Base-by-base conservation (phyloP, 92 coral and sea anemone genomes). In the Bergia sp. region DNA sequence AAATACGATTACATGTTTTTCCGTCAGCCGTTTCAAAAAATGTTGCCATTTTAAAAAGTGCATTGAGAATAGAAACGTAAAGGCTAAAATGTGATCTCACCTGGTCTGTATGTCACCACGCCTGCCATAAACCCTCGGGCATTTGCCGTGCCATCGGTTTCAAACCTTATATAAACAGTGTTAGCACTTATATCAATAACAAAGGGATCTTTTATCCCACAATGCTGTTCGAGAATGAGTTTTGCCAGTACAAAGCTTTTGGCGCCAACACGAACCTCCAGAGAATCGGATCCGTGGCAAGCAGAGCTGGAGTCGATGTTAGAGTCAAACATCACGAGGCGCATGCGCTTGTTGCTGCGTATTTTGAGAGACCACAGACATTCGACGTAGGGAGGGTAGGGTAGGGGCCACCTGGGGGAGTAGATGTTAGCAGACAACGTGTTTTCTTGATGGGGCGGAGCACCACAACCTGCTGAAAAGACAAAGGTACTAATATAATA, bases 331-430 rank as follows among this genome's bases (percentile, higher is more conserved):
- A 83, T 5, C 20, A 83, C 73, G 57, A 83, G 86, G 13, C 58
- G 77, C 77, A 69, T 83, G n/a, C 86, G 77, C 50, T 5, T 67
- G 61, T 29, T 36, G n/a, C 86, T 67, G 11, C 64, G 86, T 21
- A 42, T 83, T 83, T 67, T 66, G 76, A 83, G 61, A 43, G 86
- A 83, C 86, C 86, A 83, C 36, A 66, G 73, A 43, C 86, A 83
- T 9, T 83, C 86, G 20, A 83, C 86, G 53, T 83, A 83, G 45
- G 77, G 57, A 73, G 86, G 86, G 43, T 66, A 83, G 66, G 65
- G 86, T 21, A 23, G 77, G 43, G 86, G 86, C 86, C 86, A 83
- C 61, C 41, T 67, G 21, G 77, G 86, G 10, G 86, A 83, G 86
- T 66, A 67, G 57, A 83, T 67, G 73, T 83, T 83, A 44, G 86